phyloP scores from a whole-genome alignment of 2,113 vertebrate species.

The Hirundichthys speculiger region DNA sequence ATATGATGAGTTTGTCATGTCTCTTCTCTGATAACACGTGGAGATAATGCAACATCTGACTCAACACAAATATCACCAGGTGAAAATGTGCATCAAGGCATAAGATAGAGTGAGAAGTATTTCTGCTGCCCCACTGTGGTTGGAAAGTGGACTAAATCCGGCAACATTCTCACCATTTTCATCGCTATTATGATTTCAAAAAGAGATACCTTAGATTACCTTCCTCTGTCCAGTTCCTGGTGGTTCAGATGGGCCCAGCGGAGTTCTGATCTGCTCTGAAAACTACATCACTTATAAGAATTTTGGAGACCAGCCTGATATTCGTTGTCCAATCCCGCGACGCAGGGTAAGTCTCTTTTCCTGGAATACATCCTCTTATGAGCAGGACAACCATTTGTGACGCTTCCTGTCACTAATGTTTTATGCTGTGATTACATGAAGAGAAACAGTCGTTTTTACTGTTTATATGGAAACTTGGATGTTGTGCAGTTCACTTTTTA shows the following conservation, averaged over 20 bases:
- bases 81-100: too few relatives aligned
- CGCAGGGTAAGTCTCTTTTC: constrained; percentile 87
- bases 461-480: constrained; percentile 1
- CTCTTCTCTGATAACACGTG: constrained; percentile 69
- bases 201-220: not conserved
- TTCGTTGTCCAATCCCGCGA: constrained; percentile 96
- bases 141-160: too few relatives aligned
- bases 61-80: not conserved
- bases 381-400: not conserved
- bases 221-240: constrained; percentile 87
- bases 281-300: constrained; percentile 99
- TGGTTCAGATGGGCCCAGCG: constrained; percentile 96
- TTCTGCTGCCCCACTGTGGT: too few relatives aligned
- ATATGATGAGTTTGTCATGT: constrained; percentile 75
- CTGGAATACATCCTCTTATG: not conserved
- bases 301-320: constrained; percentile 98
- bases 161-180: not conserved
- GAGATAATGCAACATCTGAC: constrained; percentile 67
- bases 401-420: not conserved
- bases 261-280: constrained; percentile 98
- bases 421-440: not conserved
- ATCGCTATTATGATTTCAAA: not conserved
- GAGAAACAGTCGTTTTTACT: not conserved
- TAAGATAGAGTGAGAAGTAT: too few relatives aligned
- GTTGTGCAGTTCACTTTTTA: constrained; percentile 3